A percentile compares a stretch with the other conserved stretches of the same genome.
phyloP scores from a whole-genome alignment of 2,797 vertebrate genomes.

The Pseudomugil gertrudae region DNA sequence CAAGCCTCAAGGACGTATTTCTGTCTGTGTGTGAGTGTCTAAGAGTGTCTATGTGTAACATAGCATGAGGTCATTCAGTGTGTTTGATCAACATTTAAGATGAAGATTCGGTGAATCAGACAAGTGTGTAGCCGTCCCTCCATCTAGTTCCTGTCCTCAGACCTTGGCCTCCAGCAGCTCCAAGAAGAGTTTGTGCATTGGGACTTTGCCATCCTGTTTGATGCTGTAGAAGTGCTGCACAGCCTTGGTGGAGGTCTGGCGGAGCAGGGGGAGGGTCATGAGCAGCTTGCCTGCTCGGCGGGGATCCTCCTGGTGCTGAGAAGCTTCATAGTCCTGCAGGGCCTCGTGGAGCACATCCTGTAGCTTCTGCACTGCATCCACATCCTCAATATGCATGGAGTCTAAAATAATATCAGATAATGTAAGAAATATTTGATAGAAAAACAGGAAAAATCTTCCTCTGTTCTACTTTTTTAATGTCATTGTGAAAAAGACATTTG shows the following conservation, averaged over 20 bases:
- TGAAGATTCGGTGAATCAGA: slow-evolving; percentile 50
- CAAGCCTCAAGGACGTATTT: slow-evolving; percentile 46
- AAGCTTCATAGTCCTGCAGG: slow-evolving; percentile 96
- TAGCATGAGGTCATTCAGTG: slow-evolving; percentile 72
- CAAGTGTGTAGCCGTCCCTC: slow-evolving; percentile 49
- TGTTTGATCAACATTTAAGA: slow-evolving; percentile 64
- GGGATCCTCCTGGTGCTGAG: slow-evolving; percentile 96
- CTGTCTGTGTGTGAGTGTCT: slow-evolving; percentile 35
- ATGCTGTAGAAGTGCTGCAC: slow-evolving; percentile 99
- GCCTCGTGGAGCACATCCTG: slow-evolving; percentile 98
- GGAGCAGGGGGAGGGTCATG: slow-evolving; percentile 97
- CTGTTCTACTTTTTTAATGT: no score
- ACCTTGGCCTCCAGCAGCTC: slow-evolving; percentile 99
- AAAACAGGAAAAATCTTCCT: no score
- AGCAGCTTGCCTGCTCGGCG: slow-evolving; percentile 96
- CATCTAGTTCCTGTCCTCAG: slow-evolving; percentile 78
- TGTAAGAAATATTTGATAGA: not conserved
- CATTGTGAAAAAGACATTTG: no score
- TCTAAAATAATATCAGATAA: slow-evolving; percentile 75
- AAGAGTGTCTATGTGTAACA: slow-evolving; percentile 59
- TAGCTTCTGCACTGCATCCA: slow-evolving; percentile 98
- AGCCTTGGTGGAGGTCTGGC: slow-evolving; percentile 98
- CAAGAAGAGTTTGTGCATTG: slow-evolving; percentile 99
- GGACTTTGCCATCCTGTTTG: slow-evolving; percentile 99
- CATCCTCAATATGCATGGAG: slow-evolving; percentile 99